Conservation (phyloP, 2,888 invertebrate genomes). For the Pseudanteris insignis region DNA sequence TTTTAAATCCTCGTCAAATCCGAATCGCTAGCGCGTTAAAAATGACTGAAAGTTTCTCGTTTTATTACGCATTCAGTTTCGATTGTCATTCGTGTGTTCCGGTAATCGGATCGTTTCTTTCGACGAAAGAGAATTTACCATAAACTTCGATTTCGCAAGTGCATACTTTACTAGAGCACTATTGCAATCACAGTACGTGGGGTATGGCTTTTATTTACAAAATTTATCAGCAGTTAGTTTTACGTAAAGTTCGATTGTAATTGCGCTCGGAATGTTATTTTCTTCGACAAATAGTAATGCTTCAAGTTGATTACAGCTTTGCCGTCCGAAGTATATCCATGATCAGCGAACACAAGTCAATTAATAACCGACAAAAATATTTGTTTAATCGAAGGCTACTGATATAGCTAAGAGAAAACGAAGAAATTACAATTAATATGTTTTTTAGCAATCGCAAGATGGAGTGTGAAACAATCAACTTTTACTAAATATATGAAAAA, state of each 20-base stretch:
- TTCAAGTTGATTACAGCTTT: conserved; percentile 7
- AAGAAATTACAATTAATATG: too few relatives aligned
- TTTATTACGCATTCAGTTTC: too few relatives aligned
- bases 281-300: conserved; percentile 18
- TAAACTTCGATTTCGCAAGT: conserved; percentile 20
- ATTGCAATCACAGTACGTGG: conserved; percentile 25
- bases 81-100: too few relatives aligned
- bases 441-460: too few relatives aligned
- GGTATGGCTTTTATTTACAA: conserved; percentile 27
- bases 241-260: conserved; percentile 26
- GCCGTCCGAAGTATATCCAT: conserved; percentile 7
- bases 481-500: too few relatives aligned
- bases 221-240: conserved; percentile 28
- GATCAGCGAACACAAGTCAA: conserved; percentile 9
- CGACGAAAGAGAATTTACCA: conserved; percentile 5
- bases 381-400: too few relatives aligned
- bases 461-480: too few relatives aligned
- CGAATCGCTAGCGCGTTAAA: too few relatives aligned
- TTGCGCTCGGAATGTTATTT: conserved; percentile 14
- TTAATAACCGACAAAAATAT: conserved; percentile 9
- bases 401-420: too few relatives aligned
- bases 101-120: conserved; percentile 10
- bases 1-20: too few relatives aligned
- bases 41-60: too few relatives aligned
- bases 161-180: conserved; percentile 15